Evolutionary conservation across 2,113 vertebrate species (phyloP).

Genomic region (Callorhinus ursinus): DNA sequence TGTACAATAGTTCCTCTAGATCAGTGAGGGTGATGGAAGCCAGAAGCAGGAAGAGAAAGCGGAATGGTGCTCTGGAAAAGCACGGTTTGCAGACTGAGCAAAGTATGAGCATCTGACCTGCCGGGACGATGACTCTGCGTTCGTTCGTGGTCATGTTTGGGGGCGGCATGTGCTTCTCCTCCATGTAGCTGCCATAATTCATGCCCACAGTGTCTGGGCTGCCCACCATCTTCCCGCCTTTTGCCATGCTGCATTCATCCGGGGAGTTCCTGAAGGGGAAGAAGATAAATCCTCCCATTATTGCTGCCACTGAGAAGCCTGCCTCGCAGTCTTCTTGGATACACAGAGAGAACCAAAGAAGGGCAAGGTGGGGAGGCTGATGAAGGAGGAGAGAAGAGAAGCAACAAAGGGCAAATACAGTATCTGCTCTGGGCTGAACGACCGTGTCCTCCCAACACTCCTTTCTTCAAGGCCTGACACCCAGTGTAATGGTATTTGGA

Average conservation of each 20-base stretch:
- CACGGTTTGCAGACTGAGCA: accelerated
- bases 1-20: accelerated
- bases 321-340: accelerated
- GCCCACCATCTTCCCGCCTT: conserved; percentile 90
- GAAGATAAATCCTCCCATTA: conserved; percentile 60
- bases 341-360: accelerated
- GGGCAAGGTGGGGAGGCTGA: accelerated
- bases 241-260: conserved; percentile 89
- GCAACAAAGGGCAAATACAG: accelerated
- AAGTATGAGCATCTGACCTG: conserved; percentile 85
- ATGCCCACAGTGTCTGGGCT: conserved; percentile 87
- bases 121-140: conserved; percentile 92
- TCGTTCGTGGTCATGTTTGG: conserved; percentile 94
- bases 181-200: conserved; percentile 91
- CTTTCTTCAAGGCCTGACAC: accelerated
- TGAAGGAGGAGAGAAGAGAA: not conserved
- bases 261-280: conserved; percentile 88
- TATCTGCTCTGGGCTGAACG: accelerated
- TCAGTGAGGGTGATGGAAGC: accelerated
- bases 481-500: accelerated
- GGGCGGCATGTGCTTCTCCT: conserved; percentile 92
- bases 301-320: accelerated
- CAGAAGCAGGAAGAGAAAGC: not conserved
- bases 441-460: accelerated
- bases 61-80: accelerated